Conservation (phyloP, 1,140 invertebrate genomes). For the Bombus balteatus region DNA sequence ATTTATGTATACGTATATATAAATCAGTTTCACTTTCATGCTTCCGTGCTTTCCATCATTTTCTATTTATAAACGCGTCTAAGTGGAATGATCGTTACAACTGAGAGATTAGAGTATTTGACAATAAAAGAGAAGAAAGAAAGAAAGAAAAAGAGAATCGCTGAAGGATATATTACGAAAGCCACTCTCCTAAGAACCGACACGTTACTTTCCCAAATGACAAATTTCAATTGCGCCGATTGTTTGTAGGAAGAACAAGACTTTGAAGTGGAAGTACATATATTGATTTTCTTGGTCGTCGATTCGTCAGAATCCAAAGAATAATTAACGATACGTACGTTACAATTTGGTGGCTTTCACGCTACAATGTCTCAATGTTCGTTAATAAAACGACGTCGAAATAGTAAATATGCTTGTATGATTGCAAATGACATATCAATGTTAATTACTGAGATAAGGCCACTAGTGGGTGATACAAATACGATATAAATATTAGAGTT, state of each 20-base stretch:
- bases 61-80: conserved; percentile 55
- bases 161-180: conserved; percentile 40
- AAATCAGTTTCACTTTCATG: conserved; percentile 68
- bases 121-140: conserved; percentile 40
- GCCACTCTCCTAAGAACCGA: conserved; percentile 29
- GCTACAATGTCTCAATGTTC: conserved; percentile 35
- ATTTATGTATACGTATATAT: conserved; percentile 67
- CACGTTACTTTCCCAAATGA: conserved; percentile 13
- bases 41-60: conserved; percentile 47
- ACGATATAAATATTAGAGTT: conserved; percentile 79
- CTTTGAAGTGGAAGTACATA: conserved; percentile 51
- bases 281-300: conserved; percentile 36
- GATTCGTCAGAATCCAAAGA: conserved; percentile 35
- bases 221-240: conserved; percentile 23
- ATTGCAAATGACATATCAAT: conserved; percentile 73
- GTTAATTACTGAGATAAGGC: conserved; percentile 81
- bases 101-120: conserved; percentile 56
- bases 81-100: conserved; percentile 78
- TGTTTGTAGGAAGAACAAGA: conserved; percentile 66
- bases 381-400: conserved; percentile 67
- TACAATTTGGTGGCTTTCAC: conserved; percentile 44
- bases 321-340: conserved; percentile 18
- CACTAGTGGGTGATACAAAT: conserved; percentile 82
- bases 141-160: conserved; percentile 2
- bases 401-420: conserved; percentile 66